A percentile compares a stretch with the other conserved stretches of the same genome.
Evolutionary conservation across 2,888 invertebrate genomes (phyloP).

Genomic region (Diogma glabrata): DNA sequence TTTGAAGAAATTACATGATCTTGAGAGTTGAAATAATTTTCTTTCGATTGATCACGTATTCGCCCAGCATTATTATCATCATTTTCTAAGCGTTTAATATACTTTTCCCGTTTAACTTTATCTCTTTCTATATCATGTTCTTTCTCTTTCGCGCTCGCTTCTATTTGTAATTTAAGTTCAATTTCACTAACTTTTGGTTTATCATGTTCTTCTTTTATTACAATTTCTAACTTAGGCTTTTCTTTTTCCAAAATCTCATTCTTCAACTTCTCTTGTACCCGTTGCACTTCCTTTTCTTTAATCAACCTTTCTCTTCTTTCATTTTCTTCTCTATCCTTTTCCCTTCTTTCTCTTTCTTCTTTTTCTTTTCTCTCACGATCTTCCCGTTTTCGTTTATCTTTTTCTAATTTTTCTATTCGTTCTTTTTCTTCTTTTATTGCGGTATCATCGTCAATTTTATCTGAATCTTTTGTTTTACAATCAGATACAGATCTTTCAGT

Average conservation of each 20-base stretch:
- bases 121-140: conserved; percentile 21
- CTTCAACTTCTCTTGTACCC: no score
- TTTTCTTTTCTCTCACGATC: conserved; percentile 18
- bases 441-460: conserved; percentile 22
- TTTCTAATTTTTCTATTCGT: conserved; percentile 26
- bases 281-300: no score
- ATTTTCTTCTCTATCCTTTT: conserved; percentile 26
- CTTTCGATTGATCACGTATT: conserved; percentile 15
- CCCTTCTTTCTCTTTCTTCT: conserved; percentile 30
- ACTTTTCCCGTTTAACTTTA: conserved; percentile 26
- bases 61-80: no score
- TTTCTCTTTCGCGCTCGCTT: no score
- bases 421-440: conserved; percentile 29
- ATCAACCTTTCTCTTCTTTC: conserved; percentile 22
- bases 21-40: conserved; percentile 18
- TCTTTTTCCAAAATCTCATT: no score
- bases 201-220: no score
- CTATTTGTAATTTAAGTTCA: no score
- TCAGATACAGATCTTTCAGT: no score
- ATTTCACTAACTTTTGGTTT: no score
- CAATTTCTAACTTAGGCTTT: no score
- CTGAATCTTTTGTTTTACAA: not conserved
- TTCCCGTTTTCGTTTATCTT: conserved; percentile 25
- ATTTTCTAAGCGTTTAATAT: conserved; percentile 23
- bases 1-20: conserved; percentile 18